Percentiles rank a stretch among this genome's conserved stretches.
These are phyloP conservation scores for Dolichoris vasculosae DNA, from an alignment of 1,140 invertebrate genomes.

Conservation along the genomic window DNA sequence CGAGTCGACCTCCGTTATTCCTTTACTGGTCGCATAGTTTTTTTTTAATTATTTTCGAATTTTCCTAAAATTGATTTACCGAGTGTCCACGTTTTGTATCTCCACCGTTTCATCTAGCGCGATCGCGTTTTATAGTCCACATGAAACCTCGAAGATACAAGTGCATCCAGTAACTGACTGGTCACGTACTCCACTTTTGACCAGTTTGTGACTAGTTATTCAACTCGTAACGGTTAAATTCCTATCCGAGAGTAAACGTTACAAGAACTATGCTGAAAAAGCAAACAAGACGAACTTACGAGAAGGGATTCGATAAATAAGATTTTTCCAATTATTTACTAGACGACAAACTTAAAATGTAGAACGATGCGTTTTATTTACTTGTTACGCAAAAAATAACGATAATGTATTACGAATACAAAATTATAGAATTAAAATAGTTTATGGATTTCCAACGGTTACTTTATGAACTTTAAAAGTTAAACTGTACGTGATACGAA, in stretches of 20 bases:
- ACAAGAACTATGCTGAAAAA: slow-evolving; percentile 35
- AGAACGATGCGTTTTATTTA: no score
- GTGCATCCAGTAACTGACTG: slow-evolving; percentile 32
- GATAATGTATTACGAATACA: no score
- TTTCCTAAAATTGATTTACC: background rate
- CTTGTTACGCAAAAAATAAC: no score
- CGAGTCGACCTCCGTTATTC: no score
- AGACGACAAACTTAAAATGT: background rate
- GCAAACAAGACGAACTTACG: slow-evolving; percentile 18
- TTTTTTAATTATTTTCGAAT: background rate
- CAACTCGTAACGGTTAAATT: slow-evolving; percentile 45
- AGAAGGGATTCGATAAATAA: slow-evolving; percentile 14
- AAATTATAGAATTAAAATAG: no score
- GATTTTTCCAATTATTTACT: background rate
- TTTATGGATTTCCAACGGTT: no score
- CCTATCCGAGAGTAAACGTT: background rate
- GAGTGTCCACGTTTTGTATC: background rate
- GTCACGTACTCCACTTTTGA: slow-evolving; percentile 47
- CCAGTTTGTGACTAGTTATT: slow-evolving; percentile 44
- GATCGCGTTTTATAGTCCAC: slow-evolving; percentile 31
- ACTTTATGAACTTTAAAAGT: background rate
- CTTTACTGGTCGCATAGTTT: no score
- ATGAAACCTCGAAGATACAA: slow-evolving; percentile 19
- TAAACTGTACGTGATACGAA: background rate
- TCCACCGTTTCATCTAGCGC: slow-evolving; percentile 16